Evolutionary conservation across 2,888 invertebrate genomes (phyloP).

Genomic region (Spialia ferax): DNA sequence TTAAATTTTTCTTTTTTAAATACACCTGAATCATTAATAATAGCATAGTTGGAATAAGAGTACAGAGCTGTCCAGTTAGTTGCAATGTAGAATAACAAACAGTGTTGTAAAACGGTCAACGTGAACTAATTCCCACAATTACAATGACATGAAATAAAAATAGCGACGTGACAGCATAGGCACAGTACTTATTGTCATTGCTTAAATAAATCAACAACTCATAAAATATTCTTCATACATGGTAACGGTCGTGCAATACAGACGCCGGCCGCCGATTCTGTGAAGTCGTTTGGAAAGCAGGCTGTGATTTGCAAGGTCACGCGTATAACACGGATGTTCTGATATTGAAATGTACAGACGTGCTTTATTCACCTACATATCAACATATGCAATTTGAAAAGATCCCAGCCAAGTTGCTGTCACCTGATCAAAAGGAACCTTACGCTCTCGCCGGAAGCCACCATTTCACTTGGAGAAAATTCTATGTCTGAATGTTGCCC

Average conservation of each 20-base stretch:
- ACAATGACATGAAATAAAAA: slow-evolving; percentile 59
- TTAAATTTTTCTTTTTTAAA: too few species aligned
- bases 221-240: slow-evolving; percentile 77
- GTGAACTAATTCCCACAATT: slow-evolving; percentile 50
- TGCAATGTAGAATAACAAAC: slow-evolving; percentile 24
- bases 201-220: slow-evolving; percentile 72
- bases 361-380: slow-evolving; percentile 87
- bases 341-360: slow-evolving; percentile 86
- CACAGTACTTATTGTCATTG: slow-evolving; percentile 63
- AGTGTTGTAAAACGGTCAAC: slow-evolving; percentile 32
- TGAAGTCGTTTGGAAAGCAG: slow-evolving; percentile 86
- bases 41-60: too few species aligned
- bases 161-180: slow-evolving; percentile 58
- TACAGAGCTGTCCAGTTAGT: neutral
- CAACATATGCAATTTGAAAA: slow-evolving; percentile 81
- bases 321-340: slow-evolving; percentile 87
- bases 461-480: slow-evolving; percentile 67
- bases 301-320: slow-evolving; percentile 87
- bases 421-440: slow-evolving; percentile 64
- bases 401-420: slow-evolving; percentile 65
- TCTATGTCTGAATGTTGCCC: slow-evolving; percentile 71
- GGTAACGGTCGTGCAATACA: slow-evolving; percentile 75
- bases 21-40: neutral
- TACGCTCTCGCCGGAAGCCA: slow-evolving; percentile 63
- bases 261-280: slow-evolving; percentile 78